These are phyloP conservation scores for Dipodomys spectabilis DNA, from an alignment of 2,113 vertebrate genomes.

Conservation along the genomic window DNA sequence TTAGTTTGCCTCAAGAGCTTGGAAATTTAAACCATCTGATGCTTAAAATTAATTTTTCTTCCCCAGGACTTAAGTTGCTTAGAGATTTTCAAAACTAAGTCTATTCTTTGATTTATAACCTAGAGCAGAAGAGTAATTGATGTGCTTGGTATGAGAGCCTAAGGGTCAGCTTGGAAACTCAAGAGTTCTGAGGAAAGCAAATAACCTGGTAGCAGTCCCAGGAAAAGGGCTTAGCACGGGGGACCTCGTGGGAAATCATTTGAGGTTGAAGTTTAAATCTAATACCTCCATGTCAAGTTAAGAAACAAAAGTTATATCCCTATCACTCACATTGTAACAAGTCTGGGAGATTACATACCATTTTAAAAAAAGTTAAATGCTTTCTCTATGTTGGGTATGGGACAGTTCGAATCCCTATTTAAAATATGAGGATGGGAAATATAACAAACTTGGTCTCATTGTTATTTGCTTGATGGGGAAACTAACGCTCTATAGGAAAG, in stretches of 20 bases:
- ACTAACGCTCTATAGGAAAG: neutral
- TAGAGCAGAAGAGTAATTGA: neutral
- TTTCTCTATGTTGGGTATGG: neutral
- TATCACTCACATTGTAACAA: neutral
- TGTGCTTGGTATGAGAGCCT: neutral
- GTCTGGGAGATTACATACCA: neutral
- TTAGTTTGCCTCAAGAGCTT: neutral
- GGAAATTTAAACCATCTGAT: slow-evolving; percentile 29
- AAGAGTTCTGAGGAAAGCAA: too few relatives aligned
- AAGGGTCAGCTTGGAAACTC: neutral
- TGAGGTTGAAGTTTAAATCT: too few relatives aligned
- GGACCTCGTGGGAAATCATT: too few relatives aligned
- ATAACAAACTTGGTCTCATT: neutral
- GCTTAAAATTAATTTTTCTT: slow-evolving; percentile 29
- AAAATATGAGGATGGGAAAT: slow-evolving; percentile 13
- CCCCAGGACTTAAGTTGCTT: neutral
- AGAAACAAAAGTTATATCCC: neutral
- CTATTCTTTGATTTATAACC: neutral
- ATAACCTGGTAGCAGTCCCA: too few relatives aligned
- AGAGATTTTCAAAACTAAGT: slow-evolving; percentile 35
- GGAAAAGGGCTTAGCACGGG: too few relatives aligned
- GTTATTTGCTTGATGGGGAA: slow-evolving; percentile 20
- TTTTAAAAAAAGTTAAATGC: neutral
- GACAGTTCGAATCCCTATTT: neutral
- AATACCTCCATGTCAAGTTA: neutral